Evolutionary conservation across 2,888 invertebrate genomes (phyloP), one percentile per base, ranked within the genome.

Genomic region (Stomorhina lunata): DNA sequence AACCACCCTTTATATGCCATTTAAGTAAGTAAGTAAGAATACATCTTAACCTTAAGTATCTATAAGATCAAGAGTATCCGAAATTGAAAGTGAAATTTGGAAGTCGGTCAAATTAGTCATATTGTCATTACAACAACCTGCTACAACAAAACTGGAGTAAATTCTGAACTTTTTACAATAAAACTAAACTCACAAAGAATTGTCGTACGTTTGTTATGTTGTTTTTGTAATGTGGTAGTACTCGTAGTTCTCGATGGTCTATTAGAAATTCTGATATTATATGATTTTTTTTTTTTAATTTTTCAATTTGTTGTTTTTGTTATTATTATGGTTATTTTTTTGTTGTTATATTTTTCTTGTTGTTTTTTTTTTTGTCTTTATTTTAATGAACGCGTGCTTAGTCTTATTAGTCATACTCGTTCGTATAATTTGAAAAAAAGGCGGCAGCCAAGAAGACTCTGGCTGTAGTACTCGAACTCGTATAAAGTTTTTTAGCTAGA

Each of bases 361-460:
- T 73, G 32, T 53, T 22, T 43, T 48, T 55, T 37, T 20, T 45
- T 59, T 68, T 27, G 20, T 37, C 17, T 57, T 55, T 20, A 59
- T 59, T 50, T 48, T 37, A 55, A 73, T 50, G 73, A 78, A 82
- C 82, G 82, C 82, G 79, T 82, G 82, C 82, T 82, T 75, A 59
- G 61, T 61, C 61, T 66, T 79, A 79, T 82, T 82, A 82, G 82
- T 82, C 82, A 82, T 82, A 79, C 79, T 34, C 48, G 34, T 55
- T n/a, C n/a, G n/a, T n/a, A n/a, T n/a, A n/a, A n/a, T n/a, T n/a
- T n/a, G 17, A 55, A 43, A 73, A 80, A 78, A 82, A 82, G 79
- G 82, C 82, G 82, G 82, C 82, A 82, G 82, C 82, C 79, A 79
- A 82, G 82, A 82, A 82, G 82, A 75, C 75, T n/a, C n/a, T 75